These are phyloP conservation scores for Odocoileus virginianus DNA, from an alignment of 2,113 vertebrate species.

Conservation along the genomic window DNA sequence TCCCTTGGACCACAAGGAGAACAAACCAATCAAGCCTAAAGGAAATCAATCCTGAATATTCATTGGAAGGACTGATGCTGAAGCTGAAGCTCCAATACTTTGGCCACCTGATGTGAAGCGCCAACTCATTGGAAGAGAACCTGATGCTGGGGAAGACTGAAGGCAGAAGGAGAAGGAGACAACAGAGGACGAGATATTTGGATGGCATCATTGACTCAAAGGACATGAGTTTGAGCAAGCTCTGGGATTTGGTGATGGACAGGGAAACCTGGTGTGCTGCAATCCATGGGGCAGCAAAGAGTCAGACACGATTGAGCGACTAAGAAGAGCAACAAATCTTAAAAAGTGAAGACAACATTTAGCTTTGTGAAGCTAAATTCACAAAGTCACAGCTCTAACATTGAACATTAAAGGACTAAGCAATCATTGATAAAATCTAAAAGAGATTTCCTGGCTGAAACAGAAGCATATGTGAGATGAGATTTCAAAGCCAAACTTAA, in stretches of 20 bases:
- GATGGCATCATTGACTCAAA: neutral
- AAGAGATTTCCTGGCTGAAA: neutral
- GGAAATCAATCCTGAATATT: neutral
- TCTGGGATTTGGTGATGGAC: neutral
- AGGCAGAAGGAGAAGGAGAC: neutral
- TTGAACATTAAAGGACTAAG: neutral
- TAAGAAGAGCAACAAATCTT: neutral
- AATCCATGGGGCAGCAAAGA: neutral
- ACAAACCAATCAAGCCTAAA: neutral
- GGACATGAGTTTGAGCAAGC: neutral
- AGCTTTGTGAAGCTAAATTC: neutral
- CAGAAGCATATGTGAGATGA: neutral
- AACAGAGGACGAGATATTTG: neutral
- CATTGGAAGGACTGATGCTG: neutral
- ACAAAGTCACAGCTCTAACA: neutral
- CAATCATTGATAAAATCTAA: neutral
- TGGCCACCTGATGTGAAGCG: neutral
- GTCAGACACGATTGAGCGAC: accelerated
- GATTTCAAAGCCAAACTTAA: neutral
- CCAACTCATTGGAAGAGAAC: neutral
- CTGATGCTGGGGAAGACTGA: neutral
- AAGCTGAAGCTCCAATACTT: neutral
- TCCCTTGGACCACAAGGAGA: neutral
- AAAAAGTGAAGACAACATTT: neutral
- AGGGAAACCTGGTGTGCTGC: neutral